Percentiles rank a stretch among this genome's conserved stretches.
Conservation (phyloP, 2,888 invertebrate species). For the Pherbina coryleti region DNA sequence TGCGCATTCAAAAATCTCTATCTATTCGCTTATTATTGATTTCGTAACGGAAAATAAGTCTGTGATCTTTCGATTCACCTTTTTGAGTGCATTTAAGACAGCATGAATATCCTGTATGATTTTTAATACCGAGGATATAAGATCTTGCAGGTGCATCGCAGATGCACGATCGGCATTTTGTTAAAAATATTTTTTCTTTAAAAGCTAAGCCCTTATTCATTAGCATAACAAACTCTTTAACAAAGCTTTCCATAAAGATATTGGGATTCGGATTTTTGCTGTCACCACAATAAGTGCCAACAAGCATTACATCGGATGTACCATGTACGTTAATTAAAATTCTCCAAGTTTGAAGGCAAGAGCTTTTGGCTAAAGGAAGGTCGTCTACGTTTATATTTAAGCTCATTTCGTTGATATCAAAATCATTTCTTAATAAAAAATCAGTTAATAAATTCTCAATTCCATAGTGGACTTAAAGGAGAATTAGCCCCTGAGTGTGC, state of each 20-base stretch:
- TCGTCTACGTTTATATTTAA: constrained; percentile 2
- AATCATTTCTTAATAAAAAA: constrained; percentile 6
- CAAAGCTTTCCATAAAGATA: constrained; percentile 29
- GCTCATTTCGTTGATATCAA: not conserved
- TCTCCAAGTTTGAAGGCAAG: constrained; percentile 16
- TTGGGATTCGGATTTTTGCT: too few relatives aligned
- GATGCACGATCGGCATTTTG: constrained; percentile 29
- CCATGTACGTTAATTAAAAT: constrained; percentile 38
- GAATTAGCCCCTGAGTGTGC: too few relatives aligned
- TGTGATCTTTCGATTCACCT: constrained; percentile 30
- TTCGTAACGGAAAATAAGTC: constrained; percentile 33
- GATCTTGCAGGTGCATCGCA: constrained; percentile 42
- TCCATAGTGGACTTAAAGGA: constrained; percentile 31
- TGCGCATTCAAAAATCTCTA: constrained; percentile 16
- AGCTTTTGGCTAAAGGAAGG: not conserved
- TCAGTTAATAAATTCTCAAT: constrained; percentile 14
- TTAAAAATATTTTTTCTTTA: constrained; percentile 11
- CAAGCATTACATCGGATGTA: constrained; percentile 8
- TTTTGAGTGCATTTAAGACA: constrained; percentile 34
- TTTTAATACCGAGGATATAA: constrained; percentile 21
- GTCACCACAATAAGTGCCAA: constrained; percentile 9
- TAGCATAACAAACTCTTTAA: not conserved
- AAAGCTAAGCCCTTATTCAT: too few relatives aligned
- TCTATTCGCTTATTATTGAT: not conserved
- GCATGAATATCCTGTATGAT: constrained; percentile 2